These are phyloP conservation scores for Leucophenga maculata DNA, from an alignment of 2,888 invertebrate genomes.

Conservation along the genomic window DNA sequence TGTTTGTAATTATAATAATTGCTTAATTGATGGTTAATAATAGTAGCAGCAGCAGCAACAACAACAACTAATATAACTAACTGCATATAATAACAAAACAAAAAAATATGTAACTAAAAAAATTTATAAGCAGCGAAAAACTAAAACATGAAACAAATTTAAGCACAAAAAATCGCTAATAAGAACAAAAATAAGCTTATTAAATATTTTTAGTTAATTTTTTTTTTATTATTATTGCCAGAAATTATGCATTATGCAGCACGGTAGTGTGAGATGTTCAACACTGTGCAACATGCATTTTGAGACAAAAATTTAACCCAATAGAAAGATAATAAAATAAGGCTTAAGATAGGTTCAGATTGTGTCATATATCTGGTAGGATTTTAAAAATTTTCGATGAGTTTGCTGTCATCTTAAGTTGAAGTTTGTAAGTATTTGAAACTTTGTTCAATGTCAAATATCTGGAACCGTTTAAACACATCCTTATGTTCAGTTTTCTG, in stretches of 20 bases:
- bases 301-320: too few relatives aligned
- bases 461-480: too few relatives aligned
- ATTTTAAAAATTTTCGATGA: too few relatives aligned
- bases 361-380: too few relatives aligned
- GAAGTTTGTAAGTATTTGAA: too few relatives aligned
- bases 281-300: too few relatives aligned
- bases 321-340: too few relatives aligned
- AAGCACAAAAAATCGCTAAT: slow-evolving; percentile 10
- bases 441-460: too few relatives aligned
- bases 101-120: not conserved
- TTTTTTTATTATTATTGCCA: slow-evolving; percentile 34
- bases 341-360: too few relatives aligned
- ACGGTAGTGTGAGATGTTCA: not conserved
- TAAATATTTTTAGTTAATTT: slow-evolving; percentile 5
- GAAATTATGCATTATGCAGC: slow-evolving; percentile 33
- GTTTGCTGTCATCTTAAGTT: too few relatives aligned
- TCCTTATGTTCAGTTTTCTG: too few relatives aligned
- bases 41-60: slow-evolving; percentile 43
- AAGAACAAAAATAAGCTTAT: not conserved
- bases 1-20: slow-evolving; percentile 66
- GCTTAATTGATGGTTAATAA: slow-evolving; percentile 65
- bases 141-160: slow-evolving; percentile 15
- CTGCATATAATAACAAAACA: slow-evolving; percentile 3
- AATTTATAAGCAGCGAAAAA: not conserved
- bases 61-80: slow-evolving; percentile 28